Evolutionary conservation across 2,113 vertebrate species (phyloP), one percentile per base, ranked within the genome.

Genomic region (Microcebus murinus): DNA sequence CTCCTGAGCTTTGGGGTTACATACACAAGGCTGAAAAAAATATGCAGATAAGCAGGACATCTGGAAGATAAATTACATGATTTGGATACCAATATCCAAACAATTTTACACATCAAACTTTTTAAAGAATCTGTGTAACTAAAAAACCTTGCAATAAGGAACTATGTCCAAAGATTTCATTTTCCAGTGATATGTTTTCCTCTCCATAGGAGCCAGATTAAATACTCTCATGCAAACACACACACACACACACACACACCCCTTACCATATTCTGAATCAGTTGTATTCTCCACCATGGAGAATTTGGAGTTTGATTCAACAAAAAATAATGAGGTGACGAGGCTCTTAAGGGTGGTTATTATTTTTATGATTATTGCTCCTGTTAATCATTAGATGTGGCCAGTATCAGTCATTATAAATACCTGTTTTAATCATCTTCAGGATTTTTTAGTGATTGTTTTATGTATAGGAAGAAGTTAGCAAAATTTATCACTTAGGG

Each of bases 1-100:
- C 65, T 97, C 77, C 73, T 91, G 91, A 91, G 92, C 55, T 73
- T 57, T 55, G 85, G 68, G 48, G 5, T 86, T 97, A 87, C 95
- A 95, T 81, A 97, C 76, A 98, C 92, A 97, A 97, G 92, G 67
- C 70, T 1, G 11, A 87, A 97, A 94, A 93, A 94, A 67, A 73
- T 27, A 74, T 1, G 4, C 29, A 68, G 79, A 80, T 27, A 80
- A 67, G 9, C 13, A 48, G 25, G 34, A 86, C 45, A 67, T 95
- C 80, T 91, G 59, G 52, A 92, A 65, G 36, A 91, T 61, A 79
- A 97, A 85, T 86, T 14, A 7, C 21, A 70, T 42, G 65, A 63
- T 23, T 84, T 94, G 14, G 63, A 73, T n/a, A 59, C 31, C 29
- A 42, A 59, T 90, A 95, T 65, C 59, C 17, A 91, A 83, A 88